Evolutionary conservation across 2,797 vertebrate species (phyloP).

Genomic region (Spinus olivaceus): DNA sequence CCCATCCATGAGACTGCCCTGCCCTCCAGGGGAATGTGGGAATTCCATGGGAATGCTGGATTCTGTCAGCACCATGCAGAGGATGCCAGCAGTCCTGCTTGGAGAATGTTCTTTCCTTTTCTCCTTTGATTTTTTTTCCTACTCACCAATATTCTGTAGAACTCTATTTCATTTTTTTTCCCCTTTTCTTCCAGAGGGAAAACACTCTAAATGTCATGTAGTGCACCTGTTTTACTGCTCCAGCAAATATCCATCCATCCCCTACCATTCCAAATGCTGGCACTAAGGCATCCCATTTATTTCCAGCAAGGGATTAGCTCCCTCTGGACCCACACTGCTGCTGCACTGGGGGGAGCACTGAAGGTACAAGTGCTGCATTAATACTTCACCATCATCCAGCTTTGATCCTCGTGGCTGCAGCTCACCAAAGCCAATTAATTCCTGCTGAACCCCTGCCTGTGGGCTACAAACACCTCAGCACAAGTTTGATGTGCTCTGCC

Average conservation of each 20-base stretch:
- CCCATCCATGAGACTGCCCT: neutral
- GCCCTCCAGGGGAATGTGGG: neutral
- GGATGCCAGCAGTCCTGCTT: neutral
- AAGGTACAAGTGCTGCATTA: neutral
- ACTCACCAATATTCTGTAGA: neutral
- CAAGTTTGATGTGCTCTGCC: neutral
- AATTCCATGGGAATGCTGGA: neutral
- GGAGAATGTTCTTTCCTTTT: neutral
- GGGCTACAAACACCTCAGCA: neutral
- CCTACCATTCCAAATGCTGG: neutral
- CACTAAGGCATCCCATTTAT: neutral
- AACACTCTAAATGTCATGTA: neutral
- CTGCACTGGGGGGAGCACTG: neutral
- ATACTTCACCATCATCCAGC: neutral
- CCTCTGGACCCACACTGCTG: neutral
- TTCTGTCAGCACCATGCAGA: neutral
- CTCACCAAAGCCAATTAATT: neutral
- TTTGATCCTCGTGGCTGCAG: neutral
- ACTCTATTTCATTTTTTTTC: neutral
- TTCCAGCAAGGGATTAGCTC: neutral
- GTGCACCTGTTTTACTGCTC: neutral
- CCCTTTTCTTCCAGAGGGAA: neutral
- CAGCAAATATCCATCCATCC: neutral
- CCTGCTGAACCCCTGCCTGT: neutral
- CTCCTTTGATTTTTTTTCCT: neutral